Conservation (phyloP, 23 tunicate genomes). For the Clavelina lepadiformis region DNA sequence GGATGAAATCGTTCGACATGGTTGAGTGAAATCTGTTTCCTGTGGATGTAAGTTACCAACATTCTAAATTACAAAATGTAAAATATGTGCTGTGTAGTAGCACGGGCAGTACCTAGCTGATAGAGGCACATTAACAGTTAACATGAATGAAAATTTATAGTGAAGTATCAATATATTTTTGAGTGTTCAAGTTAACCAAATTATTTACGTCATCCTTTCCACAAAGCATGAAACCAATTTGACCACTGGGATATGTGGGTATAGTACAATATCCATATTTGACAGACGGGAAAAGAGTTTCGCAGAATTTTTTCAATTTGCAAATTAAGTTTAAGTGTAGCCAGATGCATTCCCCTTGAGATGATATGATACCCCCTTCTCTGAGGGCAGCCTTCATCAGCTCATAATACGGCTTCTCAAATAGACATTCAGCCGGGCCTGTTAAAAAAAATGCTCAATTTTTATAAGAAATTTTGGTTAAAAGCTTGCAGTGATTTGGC, state of each 20-base stretch:
- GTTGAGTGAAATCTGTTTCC: conserved; percentile 52
- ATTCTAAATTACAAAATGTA: too few relatives aligned
- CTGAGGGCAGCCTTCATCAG: conserved; percentile 53
- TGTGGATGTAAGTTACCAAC: too few relatives aligned
- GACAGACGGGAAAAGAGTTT: conserved; percentile 53
- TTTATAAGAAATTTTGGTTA: neutral
- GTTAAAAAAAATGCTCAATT: neutral
- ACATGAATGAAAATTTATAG: too few relatives aligned
- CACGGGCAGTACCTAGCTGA: too few relatives aligned
- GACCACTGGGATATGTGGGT: conserved; percentile 97
- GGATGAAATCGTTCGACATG: conserved; percentile 43
- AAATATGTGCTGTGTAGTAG: too few relatives aligned
- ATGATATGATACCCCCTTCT: conserved; percentile 71
- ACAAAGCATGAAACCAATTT: conserved; percentile 87
- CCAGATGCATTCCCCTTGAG: conserved; percentile 94
- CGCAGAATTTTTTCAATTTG: conserved; percentile 73
- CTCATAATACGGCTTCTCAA: conserved; percentile 78
- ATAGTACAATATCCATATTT: conserved; percentile 64
- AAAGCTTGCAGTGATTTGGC: neutral
- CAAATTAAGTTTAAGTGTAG: conserved; percentile 67
- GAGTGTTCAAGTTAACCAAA: too few relatives aligned
- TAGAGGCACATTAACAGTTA: too few relatives aligned
- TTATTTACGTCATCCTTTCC: conserved; percentile 36
- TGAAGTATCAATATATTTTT: too few relatives aligned
- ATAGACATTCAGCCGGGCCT: conserved; percentile 84